Base-by-base conservation (phyloP, 2,113 vertebrate genomes). In the Hydrolagus affinis region DNA sequence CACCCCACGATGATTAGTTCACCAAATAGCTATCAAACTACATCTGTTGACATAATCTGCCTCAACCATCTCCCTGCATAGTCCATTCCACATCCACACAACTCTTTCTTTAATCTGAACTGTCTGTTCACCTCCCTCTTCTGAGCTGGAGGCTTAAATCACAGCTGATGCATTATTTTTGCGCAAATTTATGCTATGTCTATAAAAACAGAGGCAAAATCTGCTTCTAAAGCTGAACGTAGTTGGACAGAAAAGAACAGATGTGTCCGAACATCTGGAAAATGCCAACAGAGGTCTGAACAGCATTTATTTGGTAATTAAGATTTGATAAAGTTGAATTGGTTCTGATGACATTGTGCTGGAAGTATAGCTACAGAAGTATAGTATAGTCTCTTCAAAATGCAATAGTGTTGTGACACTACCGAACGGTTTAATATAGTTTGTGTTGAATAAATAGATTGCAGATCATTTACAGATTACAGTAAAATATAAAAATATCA, bases 321-420 rank as follows among this genome's bases (percentile, higher is more conserved):
- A 66, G 77, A 19, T 60, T 25, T 83, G 62, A 83, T 64, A 83
- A 66, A 83, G 77, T 64, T 83, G 77, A 66, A 83, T 66, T 25
- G 62, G 60, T 14, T 66, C 77, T 83, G 77, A 83, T 83, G 66
- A 83, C 77, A 83, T 83, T 83, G 59, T 64, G 62, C 77, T 64
- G n/a, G n/a, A n/a, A n/a, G n/a, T n/a, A n/a, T n/a, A n/a, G n/a
- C n/a, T n/a, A n/a, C n/a, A n/a, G n/a, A n/a, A n/a, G n/a, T n/a
- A n/a, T n/a, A n/a, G n/a, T n/a, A n/a, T 83, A 15, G n/a, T 25
- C 77, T 25, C 30, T 64, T 83, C 77, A 83, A 83, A 6, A 3
- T 23, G 60, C 25, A 66, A n/a, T n/a, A n/a, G n/a, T n/a, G n/a
- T n/a, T n/a, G n/a, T n/a, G n/a, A n/a, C n/a, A n/a, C n/a, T n/a